These are phyloP conservation scores for Gavialis gangeticus DNA, from an alignment of 2,113 vertebrate species.

Conservation along the genomic window DNA sequence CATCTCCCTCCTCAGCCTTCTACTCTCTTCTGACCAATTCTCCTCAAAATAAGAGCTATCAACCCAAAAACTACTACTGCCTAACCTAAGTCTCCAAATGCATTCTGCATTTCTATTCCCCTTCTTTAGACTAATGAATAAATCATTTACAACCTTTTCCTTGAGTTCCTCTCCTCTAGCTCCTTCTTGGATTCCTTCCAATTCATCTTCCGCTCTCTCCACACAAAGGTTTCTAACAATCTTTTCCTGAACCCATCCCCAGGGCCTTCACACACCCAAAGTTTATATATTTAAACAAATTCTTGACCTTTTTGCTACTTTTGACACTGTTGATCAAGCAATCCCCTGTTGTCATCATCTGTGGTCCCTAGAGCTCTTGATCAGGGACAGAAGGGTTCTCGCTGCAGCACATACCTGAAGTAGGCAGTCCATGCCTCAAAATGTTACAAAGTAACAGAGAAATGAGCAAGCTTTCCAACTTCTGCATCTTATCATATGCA, in stretches of 20 bases:
- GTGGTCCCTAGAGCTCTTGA: background rate
- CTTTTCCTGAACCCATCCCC: slow-evolving; percentile 32
- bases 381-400: background rate
- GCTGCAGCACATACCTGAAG: background rate
- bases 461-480: too few species aligned
- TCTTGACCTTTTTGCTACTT: slow-evolving; percentile 30
- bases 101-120: slow-evolving; percentile 16
- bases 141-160: slow-evolving; percentile 66
- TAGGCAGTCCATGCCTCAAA: background rate
- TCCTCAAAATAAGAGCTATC: slow-evolving; percentile 45
- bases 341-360: background rate
- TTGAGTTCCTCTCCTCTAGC: slow-evolving; percentile 55
- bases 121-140: slow-evolving; percentile 39
- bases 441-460: background rate
- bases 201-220: slow-evolving; percentile 37
- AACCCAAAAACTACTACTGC: slow-evolving; percentile 66
- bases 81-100: slow-evolving; percentile 56
- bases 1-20: slow-evolving; percentile 69
- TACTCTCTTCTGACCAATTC: slow-evolving; percentile 68
- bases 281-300: slow-evolving; percentile 45
- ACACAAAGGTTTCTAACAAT: slow-evolving; percentile 38
- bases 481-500: too few species aligned
- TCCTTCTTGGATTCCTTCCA: slow-evolving; percentile 58
- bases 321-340: background rate
- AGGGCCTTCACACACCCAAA: slow-evolving; percentile 32